Evolutionary conservation across 2,888 invertebrate species (phyloP), one percentile per base, ranked within the genome.

Genomic region (Diarsia rubi): DNA sequence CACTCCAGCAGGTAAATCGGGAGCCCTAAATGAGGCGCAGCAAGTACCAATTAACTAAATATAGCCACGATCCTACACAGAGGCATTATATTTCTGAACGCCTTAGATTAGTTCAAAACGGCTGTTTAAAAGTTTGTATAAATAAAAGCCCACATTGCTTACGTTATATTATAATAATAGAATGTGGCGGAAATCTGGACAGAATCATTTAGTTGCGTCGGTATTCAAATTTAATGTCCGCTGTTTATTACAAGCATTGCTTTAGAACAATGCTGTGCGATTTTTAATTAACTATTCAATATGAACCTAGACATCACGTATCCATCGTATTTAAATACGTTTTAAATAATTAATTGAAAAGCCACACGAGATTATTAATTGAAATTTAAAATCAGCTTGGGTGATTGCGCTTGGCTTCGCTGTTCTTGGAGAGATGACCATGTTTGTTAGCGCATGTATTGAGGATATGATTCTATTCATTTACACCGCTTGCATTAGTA

Each of bases 161-260:
- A 91, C 88, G 79, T 83, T 89, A 87, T 79, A 85, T 78, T 88
- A 89, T 91, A 91, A 90, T 91, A 88, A 89, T 90, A 91, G 89
- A 89, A 85, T 88, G 85, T 90, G 73, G 86, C 86, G 90, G 91
- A 90, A 83, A 90, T 91, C 91, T 91, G 91, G 89, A 83, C 86
- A 91, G 85, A 87, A 89, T 91, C 91, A 90, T 89, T 91, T 88
- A 86, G 84, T 86, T 81, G 75, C 88, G 88, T 87, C 77, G 75
- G 84, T 88, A 88, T 88, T 87, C 83, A 87, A 90, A 84, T 88
- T 88, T 89, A 89, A 90, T 90, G 88, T 86, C 81, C 75, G 78
- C 72, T 83, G 81, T 86, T 88, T 86, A 86, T 84, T 86, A 78
- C 79, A 60, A 81, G 77, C 83, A 84, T 83, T 87, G 85, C 85